These are phyloP conservation scores for Ictalurus furcatus DNA, from an alignment of 2,113 vertebrate genomes.

Conservation along the genomic window DNA sequence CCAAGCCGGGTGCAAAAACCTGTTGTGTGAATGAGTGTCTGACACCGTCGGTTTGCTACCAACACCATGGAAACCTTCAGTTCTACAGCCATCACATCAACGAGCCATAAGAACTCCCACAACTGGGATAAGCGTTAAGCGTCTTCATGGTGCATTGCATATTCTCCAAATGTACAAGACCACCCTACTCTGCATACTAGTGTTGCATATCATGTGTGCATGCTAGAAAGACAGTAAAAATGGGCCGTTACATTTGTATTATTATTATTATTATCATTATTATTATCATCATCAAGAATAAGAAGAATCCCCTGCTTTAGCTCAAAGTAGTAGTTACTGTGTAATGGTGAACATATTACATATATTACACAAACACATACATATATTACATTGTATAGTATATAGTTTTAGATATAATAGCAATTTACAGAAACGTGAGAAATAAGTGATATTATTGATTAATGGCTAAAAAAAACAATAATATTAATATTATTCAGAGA, in stretches of 20 bases:
- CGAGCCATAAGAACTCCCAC: conserved; percentile 34
- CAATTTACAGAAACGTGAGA: neutral
- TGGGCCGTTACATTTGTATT: neutral
- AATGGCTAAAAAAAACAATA: neutral
- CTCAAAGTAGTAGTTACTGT: conserved; percentile 4
- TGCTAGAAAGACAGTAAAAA: neutral
- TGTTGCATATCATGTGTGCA: conserved; percentile 5
- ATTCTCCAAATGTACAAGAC: conserved; percentile 35
- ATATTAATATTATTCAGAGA: conserved; percentile 30
- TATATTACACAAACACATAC: neutral
- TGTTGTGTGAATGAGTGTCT: conserved; percentile 52
- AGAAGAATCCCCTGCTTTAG: neutral
- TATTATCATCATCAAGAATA: neutral
- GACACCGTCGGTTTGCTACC: conserved; percentile 48
- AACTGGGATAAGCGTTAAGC: conserved; percentile 32
- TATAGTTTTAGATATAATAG: neutral
- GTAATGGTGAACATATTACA: neutral
- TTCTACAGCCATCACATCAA: conserved; percentile 44
- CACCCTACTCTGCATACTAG: conserved; percentile 18
- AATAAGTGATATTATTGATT: conserved; percentile 22
- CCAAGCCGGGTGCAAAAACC: conserved; percentile 48
- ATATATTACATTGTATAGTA: neutral
- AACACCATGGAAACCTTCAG: conserved; percentile 49
- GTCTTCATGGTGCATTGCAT: conserved; percentile 24
- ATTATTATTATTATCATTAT: neutral